Conservation (phyloP, 2,888 invertebrate genomes). For the Hydrotaea diabolus region DNA sequence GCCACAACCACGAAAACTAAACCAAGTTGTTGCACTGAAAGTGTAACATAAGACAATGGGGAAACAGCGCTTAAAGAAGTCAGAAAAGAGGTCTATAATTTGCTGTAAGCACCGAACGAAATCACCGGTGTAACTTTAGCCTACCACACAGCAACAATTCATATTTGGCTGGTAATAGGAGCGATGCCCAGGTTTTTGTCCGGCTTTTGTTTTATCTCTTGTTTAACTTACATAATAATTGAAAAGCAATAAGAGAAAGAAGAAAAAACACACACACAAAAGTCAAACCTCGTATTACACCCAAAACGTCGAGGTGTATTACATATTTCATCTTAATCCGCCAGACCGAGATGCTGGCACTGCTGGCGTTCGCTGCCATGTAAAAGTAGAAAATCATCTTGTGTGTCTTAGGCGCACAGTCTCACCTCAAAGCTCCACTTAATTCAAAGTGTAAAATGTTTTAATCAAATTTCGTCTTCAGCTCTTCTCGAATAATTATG, state of each 20-base stretch:
- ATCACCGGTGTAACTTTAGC: neutral
- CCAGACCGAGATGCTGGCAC: neutral
- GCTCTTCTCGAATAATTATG: neutral
- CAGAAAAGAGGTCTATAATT: conserved; percentile 4
- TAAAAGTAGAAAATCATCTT: too few species aligned
- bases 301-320: neutral
- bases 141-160: neutral
- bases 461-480: neutral
- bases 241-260: conserved; percentile 29
- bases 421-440: too few species aligned
- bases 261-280: too few species aligned
- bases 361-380: neutral
- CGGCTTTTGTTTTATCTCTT: neutral
- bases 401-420: too few species aligned
- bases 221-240: conserved; percentile 28
- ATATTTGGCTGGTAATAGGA: neutral
- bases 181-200: neutral
- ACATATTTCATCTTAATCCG: neutral
- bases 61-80: neutral
- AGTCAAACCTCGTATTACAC: conserved; percentile 20
- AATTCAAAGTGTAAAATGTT: neutral
- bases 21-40: conserved; percentile 15
- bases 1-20: neutral
- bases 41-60: conserved; percentile 23
- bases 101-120: neutral